Conservation (phyloP, 2,797 vertebrate genomes). For the Alfaro cultratus region DNA sequence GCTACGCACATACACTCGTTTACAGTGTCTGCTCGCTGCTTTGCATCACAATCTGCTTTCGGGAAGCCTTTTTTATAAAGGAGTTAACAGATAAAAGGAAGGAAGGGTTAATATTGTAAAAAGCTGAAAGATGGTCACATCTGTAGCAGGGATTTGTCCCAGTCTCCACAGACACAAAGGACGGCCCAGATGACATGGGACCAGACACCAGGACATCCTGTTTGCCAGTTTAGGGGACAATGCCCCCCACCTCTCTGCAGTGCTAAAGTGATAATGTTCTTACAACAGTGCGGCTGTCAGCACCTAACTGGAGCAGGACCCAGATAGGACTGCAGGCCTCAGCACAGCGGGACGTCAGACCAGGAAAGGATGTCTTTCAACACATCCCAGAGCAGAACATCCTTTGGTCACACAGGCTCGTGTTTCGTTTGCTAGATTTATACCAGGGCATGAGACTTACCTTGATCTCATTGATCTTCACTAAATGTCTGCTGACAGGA, state of each 20-base stretch:
- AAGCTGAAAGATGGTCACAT: slow-evolving; percentile 71
- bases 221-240: slow-evolving; percentile 76
- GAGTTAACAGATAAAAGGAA: slow-evolving; percentile 49
- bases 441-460: slow-evolving; percentile 28
- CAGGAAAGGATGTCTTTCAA: slow-evolving; percentile 61
- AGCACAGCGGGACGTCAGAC: slow-evolving; percentile 23
- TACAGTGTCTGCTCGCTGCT: slow-evolving; percentile 26
- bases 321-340: slow-evolving; percentile 40
- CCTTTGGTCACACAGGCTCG: slow-evolving; percentile 44
- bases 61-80: slow-evolving; percentile 44
- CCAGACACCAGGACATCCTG: slow-evolving; percentile 84
- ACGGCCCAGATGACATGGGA: slow-evolving; percentile 50
- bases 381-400: slow-evolving; percentile 60
- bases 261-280: slow-evolving; percentile 67
- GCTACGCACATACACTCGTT: neutral
- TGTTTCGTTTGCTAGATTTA: slow-evolving; percentile 52
- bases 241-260: slow-evolving; percentile 30
- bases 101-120: slow-evolving; percentile 40
- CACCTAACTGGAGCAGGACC: slow-evolving; percentile 55
- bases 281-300: slow-evolving; percentile 66
- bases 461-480: slow-evolving; percentile 36
- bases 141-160: slow-evolving; percentile 74
- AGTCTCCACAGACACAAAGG: slow-evolving; percentile 60
- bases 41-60: slow-evolving; percentile 45
- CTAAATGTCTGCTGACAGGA: slow-evolving; percentile 21